These are phyloP conservation scores for Scortum barcoo DNA, from an alignment of 2,113 vertebrate genomes.

Conservation along the genomic window DNA sequence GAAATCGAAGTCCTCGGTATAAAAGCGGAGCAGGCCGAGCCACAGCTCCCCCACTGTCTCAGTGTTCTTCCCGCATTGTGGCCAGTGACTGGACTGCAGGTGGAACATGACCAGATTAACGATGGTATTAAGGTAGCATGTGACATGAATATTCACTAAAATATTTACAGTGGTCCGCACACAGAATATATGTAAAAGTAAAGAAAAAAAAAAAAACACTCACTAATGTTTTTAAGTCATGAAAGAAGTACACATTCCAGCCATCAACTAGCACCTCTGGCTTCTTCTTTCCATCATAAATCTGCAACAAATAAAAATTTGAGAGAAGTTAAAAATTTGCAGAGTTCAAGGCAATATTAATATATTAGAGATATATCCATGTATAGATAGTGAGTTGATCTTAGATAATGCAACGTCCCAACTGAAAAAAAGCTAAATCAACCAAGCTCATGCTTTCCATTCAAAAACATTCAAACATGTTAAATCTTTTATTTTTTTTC, in stretches of 20 bases:
- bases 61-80: conserved; percentile 87
- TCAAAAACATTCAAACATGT: neutral
- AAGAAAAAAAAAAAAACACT: conserved; percentile 33
- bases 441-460: neutral
- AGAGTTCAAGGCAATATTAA: neutral
- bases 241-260: conserved; percentile 96
- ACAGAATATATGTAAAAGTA: neutral
- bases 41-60: conserved; percentile 94
- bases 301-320: conserved; percentile 83
- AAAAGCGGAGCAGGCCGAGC: conserved; percentile 94
- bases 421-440: neutral
- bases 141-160: neutral
- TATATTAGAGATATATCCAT: neutral
- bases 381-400: neutral
- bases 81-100: conserved; percentile 87
- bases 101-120: neutral
- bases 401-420: neutral
- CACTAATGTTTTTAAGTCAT: conserved; percentile 88
- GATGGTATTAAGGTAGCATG: neutral
- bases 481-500: neutral
- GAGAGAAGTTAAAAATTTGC: neutral
- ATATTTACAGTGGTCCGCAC: neutral
- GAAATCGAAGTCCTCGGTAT: conserved; percentile 97
- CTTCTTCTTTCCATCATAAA: conserved; percentile 89
- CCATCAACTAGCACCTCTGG: conserved; percentile 92